Conservation (phyloP, 2,797 vertebrate species). For the Tapera naevia region DNA sequence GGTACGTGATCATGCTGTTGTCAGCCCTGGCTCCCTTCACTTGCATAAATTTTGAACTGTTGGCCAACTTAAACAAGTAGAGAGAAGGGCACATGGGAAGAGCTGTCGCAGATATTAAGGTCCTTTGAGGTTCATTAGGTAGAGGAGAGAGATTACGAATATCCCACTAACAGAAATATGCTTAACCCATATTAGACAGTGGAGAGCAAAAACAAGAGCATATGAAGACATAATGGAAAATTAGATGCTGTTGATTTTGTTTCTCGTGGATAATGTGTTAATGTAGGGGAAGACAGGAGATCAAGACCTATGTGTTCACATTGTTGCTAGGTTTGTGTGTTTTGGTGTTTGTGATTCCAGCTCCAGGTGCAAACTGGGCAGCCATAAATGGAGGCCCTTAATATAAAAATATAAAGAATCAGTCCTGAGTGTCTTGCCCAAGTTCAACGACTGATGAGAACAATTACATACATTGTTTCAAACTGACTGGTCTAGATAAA, state of each 20-base stretch:
- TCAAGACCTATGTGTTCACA: neutral
- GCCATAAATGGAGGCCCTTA: neutral
- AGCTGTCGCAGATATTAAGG: neutral
- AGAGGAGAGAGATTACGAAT: neutral
- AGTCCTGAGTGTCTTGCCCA: neutral
- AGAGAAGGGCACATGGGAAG: neutral
- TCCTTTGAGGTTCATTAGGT: neutral
- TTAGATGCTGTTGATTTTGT: neutral
- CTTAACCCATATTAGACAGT: neutral
- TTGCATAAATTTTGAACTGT: neutral
- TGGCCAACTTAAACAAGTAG: neutral
- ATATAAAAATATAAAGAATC: conserved; percentile 27
- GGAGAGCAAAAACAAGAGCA: neutral
- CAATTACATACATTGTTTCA: neutral
- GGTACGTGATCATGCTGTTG: neutral
- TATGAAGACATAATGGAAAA: neutral
- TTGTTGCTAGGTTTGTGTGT: neutral
- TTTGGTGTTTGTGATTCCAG: neutral
- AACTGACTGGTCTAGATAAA: conserved; percentile 16
- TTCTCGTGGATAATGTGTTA: neutral
- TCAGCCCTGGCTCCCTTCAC: neutral
- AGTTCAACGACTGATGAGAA: neutral
- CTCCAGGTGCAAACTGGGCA: neutral
- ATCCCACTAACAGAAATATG: neutral
- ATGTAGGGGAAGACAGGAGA: neutral